These are phyloP conservation scores for Gymnothorax reevesii DNA, from an alignment of 2,797 vertebrate genomes.

Conservation along the genomic window DNA sequence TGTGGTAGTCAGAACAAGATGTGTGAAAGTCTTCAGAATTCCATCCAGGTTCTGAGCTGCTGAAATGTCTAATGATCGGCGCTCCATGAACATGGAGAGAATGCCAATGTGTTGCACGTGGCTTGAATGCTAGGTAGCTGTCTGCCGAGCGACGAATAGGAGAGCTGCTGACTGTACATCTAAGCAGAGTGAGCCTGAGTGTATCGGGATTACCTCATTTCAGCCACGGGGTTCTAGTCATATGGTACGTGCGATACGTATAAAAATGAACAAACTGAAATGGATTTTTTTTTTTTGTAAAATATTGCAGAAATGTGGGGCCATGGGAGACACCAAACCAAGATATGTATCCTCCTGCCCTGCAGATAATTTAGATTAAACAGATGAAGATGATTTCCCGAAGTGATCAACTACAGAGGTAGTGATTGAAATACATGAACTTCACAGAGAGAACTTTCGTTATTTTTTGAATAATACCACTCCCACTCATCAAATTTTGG, in stretches of 20 bases:
- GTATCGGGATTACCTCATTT: not conserved
- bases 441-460: too few species aligned
- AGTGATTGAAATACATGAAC: too few species aligned
- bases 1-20: too few species aligned
- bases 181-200: not conserved
- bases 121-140: not conserved
- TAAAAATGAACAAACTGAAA: not conserved
- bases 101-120: slow-evolving; percentile 3
- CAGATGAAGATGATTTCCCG: not conserved
- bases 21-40: slow-evolving; percentile 7
- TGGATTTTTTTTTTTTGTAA: not conserved
- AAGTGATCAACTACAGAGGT: not conserved
- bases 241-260: not conserved
- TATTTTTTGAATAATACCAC: too few species aligned
- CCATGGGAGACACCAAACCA: not conserved
- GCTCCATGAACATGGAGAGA: not conserved
- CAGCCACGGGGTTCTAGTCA: not conserved
- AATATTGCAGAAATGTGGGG: not conserved
- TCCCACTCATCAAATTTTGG: too few species aligned
- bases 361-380: not conserved
- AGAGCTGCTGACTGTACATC: not conserved
- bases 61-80: slow-evolving; percentile 19
- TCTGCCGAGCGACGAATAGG: not conserved
- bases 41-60: not conserved
- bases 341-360: not conserved